These are phyloP conservation scores for Montipora cactus DNA, from an alignment of 64 coral and sea anemone genomes.

Conservation along the genomic window DNA sequence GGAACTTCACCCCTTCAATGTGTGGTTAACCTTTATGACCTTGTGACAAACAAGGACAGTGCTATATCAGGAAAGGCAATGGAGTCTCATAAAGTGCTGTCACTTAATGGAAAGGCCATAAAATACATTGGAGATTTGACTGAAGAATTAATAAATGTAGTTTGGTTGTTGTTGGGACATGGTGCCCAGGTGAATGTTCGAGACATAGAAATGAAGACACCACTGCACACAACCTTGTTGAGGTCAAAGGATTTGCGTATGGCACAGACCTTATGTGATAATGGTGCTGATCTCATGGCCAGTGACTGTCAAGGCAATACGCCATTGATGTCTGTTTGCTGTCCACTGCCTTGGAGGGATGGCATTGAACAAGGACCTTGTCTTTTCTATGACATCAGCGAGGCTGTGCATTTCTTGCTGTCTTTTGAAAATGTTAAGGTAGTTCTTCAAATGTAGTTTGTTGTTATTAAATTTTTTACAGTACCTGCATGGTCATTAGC, in stretches of 20 bases:
- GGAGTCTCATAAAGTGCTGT: constrained; percentile 42
- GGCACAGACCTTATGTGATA: constrained; percentile 84
- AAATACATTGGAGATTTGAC: constrained; percentile 53
- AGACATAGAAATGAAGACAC: constrained; percentile 85
- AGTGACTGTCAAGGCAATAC: constrained; percentile 86
- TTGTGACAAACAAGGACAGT: constrained; percentile 68
- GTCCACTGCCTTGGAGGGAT: constrained; percentile 86
- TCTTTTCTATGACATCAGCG: constrained; percentile 57
- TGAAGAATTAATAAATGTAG: constrained; percentile 79
- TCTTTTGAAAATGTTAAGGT: constrained; percentile 88
- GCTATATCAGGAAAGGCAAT: constrained; percentile 6
- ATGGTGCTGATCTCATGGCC: constrained; percentile 88
- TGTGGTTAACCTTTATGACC: constrained; percentile 82
- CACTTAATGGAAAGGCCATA: constrained; percentile 43
- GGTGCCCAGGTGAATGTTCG: constrained; percentile 83
- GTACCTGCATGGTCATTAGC: background rate
- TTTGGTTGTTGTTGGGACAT: constrained; percentile 81
- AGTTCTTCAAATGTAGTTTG: background rate
- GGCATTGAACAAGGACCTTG: constrained; percentile 75
- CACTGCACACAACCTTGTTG: constrained; percentile 77
- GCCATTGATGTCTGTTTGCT: constrained; percentile 85
- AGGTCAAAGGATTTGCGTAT: constrained; percentile 78
- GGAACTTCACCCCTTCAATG: constrained; percentile 82
- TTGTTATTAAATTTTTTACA: background rate
- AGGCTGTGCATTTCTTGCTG: constrained; percentile 72